Conservation (phyloP, 2,113 vertebrate species). For the Bos taurus region DNA sequence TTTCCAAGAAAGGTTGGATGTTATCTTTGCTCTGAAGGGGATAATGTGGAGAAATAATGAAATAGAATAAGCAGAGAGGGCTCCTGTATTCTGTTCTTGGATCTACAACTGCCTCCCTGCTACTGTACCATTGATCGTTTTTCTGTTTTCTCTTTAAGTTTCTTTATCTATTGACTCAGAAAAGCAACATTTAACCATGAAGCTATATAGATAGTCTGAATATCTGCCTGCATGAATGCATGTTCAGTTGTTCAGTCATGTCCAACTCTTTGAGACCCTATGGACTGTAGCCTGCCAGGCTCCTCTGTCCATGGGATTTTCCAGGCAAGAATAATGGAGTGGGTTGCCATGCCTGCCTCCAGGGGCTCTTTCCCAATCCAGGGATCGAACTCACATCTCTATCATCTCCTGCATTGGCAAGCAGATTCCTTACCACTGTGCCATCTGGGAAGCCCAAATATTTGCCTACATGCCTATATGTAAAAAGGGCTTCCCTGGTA, state of each 20-base stretch:
- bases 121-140: background rate
- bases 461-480: background rate
- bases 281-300: background rate
- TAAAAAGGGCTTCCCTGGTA: background rate
- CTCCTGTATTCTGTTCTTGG: background rate
- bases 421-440: background rate
- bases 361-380: background rate
- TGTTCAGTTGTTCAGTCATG: background rate
- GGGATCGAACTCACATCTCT: background rate
- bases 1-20: conserved; percentile 39
- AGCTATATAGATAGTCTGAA: background rate
- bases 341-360: background rate
- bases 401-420: background rate
- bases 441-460: background rate
- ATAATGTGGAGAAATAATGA: conserved; percentile 2
- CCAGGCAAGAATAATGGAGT: background rate
- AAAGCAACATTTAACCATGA: background rate
- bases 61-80: background rate
- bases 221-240: background rate
- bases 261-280: background rate
- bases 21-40: conserved; percentile 21
- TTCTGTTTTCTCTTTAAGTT: background rate
- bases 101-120: background rate
- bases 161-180: conserved; percentile 3
- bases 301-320: background rate